A percentile compares a stretch with the other conserved stretches of the same genome.
phyloP scores from a whole-genome alignment of 2,888 invertebrate genomes.

The Amiota communis region DNA sequence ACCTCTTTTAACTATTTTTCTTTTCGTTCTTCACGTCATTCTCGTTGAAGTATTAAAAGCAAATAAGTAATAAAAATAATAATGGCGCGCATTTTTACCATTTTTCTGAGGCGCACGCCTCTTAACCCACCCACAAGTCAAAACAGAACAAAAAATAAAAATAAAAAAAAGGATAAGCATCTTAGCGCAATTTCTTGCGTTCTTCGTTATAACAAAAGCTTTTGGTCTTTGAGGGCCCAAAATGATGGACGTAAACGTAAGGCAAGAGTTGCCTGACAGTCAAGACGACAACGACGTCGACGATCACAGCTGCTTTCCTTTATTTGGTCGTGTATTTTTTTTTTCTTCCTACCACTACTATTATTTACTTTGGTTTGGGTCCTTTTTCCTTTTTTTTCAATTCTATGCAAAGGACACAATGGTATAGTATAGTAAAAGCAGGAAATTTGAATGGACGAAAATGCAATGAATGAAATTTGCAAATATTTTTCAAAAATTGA shows the following conservation, averaged over 20 bases:
- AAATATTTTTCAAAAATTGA: conserved; percentile 69
- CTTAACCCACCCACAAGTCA: not conserved
- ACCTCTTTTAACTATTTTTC: not conserved
- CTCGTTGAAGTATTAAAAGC: conserved; percentile 65
- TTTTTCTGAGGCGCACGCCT: conserved; percentile 40
- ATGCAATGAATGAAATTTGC: conserved; percentile 69
- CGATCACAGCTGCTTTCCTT: conserved; percentile 56
- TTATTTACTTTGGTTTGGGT: conserved; percentile 32
- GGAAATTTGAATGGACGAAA: conserved; percentile 68
- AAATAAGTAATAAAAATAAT: conserved; percentile 67
- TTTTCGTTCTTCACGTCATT: conserved; percentile 38
- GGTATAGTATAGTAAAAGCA: conserved; percentile 55
- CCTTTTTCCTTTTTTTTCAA: conserved; percentile 33
- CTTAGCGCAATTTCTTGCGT: conserved; percentile 66
- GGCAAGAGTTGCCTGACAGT: not conserved
- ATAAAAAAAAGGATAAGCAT: conserved; percentile 62
- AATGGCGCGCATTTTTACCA: conserved; percentile 67
- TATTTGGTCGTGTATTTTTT: conserved; percentile 56
- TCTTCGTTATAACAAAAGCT: conserved; percentile 63
- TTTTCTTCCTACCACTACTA: conserved; percentile 28
- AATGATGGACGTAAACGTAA: conserved; percentile 39
- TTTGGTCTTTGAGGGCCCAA: conserved; percentile 66
- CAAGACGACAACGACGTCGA: not conserved
- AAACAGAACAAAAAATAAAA: conserved; percentile 33
- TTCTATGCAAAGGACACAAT: conserved; percentile 54